These are phyloP conservation scores for Amphimallon solstitiale DNA, from an alignment of 2,888 invertebrate genomes.

Conservation along the genomic window DNA sequence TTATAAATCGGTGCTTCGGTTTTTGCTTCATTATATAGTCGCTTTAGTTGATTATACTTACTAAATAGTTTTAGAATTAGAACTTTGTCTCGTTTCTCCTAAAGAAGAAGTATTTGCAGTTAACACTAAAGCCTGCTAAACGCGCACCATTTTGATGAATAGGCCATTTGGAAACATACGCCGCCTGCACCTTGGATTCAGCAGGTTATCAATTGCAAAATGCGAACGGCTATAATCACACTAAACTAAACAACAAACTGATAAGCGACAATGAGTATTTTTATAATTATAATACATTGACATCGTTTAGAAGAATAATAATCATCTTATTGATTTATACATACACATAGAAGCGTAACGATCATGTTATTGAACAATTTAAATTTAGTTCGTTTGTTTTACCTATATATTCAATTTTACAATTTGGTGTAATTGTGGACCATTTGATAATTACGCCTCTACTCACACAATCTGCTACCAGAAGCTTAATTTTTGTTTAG, in stretches of 20 bases:
- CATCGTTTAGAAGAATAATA: conserved; percentile 16
- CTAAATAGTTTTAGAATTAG: conserved; percentile 29
- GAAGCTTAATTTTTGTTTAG: too few species aligned
- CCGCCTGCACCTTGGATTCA: conserved; percentile 63
- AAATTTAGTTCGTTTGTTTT: too few species aligned
- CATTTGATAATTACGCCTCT: too few species aligned
- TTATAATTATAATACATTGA: conserved; percentile 30
- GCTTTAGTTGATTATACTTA: conserved; percentile 24
- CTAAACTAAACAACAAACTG: conserved; percentile 49
- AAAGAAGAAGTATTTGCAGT: conserved; percentile 20
- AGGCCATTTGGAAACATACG: conserved; percentile 63
- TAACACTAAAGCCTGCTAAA: conserved; percentile 46
- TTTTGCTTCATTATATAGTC: neutral
- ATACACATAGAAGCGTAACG: conserved; percentile 29
- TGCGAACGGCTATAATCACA: conserved; percentile 57
- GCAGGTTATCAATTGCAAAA: conserved; percentile 55
- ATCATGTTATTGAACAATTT: neutral
- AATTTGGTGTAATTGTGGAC: too few species aligned
- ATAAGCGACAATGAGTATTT: conserved; percentile 36
- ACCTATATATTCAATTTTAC: too few species aligned
- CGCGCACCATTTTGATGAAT: conserved; percentile 57
- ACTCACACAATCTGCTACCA: too few species aligned
- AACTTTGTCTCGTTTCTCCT: conserved; percentile 2
- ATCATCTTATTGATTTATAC: conserved; percentile 15
- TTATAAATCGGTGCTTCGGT: conserved; percentile 7